Evolutionary conservation across 2,113 vertebrate species (phyloP).

Genomic region (Sander vitreus): DNA sequence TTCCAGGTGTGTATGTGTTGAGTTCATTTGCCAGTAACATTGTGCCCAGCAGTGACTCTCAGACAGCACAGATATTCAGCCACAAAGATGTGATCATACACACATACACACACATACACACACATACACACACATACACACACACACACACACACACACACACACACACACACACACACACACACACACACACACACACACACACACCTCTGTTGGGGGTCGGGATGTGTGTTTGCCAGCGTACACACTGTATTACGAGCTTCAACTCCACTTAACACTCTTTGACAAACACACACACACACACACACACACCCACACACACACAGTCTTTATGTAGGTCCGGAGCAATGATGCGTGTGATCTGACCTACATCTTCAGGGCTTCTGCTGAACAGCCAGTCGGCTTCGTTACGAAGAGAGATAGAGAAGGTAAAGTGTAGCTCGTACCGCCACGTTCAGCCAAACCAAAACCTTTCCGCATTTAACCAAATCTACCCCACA

Average conservation of each 20-base stretch:
- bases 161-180: background rate
- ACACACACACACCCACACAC: constrained; percentile 48
- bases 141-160: background rate
- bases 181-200: constrained; percentile 8
- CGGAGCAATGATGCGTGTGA: constrained; percentile 66
- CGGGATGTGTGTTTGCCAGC: constrained; percentile 5
- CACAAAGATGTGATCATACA: background rate
- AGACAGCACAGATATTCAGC: constrained; percentile 21
- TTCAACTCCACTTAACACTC: constrained; percentile 42
- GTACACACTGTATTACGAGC: constrained; percentile 39
- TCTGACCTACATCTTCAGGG: constrained; percentile 83
- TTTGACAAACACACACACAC: constrained; percentile 51
- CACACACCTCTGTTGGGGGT: background rate
- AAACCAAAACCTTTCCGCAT: background rate
- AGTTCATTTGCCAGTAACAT: background rate
- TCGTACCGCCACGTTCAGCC: background rate
- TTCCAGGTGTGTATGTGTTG: constrained; percentile 1
- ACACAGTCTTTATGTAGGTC: constrained; percentile 61
- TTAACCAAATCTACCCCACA: background rate
- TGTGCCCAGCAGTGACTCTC: background rate
- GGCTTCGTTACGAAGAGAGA: constrained; percentile 21
- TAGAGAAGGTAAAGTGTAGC: constrained; percentile 6
- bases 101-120: background rate
- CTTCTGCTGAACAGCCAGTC: constrained; percentile 47
- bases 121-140: constrained; percentile 1